These are phyloP conservation scores for Drosophila simulans DNA, from an alignment of 1,140 invertebrate genomes.

Conservation along the genomic window DNA sequence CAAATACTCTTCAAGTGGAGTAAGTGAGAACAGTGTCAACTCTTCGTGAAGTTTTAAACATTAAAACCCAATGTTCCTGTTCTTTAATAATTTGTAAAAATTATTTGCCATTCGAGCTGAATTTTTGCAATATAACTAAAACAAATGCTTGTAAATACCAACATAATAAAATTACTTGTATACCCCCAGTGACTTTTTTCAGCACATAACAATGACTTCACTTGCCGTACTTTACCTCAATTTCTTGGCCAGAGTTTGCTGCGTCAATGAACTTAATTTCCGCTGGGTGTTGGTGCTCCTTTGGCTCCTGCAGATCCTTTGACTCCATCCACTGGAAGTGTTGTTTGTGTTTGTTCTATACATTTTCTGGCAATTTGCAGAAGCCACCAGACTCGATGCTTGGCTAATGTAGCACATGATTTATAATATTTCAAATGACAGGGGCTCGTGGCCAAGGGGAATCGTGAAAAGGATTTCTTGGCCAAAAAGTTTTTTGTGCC, in stretches of 20 bases:
- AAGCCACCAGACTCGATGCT: conserved; percentile 59
- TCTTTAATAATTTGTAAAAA: too few relatives aligned
- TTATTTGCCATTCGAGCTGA: too few relatives aligned
- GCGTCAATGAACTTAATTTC: conserved; percentile 45
- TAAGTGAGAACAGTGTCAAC: neutral
- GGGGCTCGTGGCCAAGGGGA: conserved; percentile 17
- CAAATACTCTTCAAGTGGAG: neutral
- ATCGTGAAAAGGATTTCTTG: conserved; percentile 60
- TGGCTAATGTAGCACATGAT: conserved; percentile 83
- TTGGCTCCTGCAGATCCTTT: neutral
- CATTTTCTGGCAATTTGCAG: conserved; percentile 78
- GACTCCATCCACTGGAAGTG: neutral
- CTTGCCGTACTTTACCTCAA: conserved; percentile 4
- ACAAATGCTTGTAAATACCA: neutral
- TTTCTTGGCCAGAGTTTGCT: conserved; percentile 24
- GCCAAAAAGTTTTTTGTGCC: conserved; percentile 31
- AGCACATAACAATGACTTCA: conserved; percentile 13
- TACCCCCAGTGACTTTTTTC: too few relatives aligned
- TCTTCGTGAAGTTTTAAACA: too few relatives aligned
- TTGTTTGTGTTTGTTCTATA: conserved; percentile 67
- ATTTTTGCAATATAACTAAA: neutral
- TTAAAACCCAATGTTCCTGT: too few relatives aligned
- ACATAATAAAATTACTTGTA: neutral
- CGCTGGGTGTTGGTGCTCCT: conserved; percentile 19
- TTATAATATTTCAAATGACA: conserved; percentile 81